Conservation (phyloP, 2,797 vertebrate genomes). For the Momotus momota region DNA sequence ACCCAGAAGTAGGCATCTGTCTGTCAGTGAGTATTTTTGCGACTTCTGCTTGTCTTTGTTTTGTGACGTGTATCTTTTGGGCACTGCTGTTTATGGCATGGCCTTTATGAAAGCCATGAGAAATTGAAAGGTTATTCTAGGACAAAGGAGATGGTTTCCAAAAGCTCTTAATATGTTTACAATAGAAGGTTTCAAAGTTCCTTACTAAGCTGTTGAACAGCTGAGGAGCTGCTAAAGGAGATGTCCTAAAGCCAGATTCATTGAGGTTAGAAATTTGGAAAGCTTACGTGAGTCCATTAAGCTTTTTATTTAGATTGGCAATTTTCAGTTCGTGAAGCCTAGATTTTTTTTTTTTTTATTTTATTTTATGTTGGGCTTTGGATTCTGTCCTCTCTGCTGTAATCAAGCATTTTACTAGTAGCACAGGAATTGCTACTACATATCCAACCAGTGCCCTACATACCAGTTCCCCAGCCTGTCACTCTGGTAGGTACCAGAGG, state of each 20-base stretch:
- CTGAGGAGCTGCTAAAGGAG: slow-evolving; percentile 51
- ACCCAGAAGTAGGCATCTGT: slow-evolving; percentile 91
- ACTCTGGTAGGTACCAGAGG: not conserved
- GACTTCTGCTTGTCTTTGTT: not conserved
- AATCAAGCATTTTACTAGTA: not conserved
- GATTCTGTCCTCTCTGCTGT: not conserved
- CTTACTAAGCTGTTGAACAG: slow-evolving; percentile 19
- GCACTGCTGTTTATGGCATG: not conserved
- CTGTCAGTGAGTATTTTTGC: slow-evolving; percentile 87
- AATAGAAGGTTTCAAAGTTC: slow-evolving; percentile 9
- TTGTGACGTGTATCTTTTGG: not conserved
- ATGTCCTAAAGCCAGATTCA: slow-evolving; percentile 49
- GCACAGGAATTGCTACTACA: not conserved
- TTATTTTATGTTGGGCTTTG: not conserved
- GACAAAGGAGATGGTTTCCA: slow-evolving; percentile 29
- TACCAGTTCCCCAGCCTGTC: not conserved
- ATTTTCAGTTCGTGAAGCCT: slow-evolving; percentile 23
- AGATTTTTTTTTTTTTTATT: not conserved
- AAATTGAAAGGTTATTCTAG: slow-evolving; percentile 37
- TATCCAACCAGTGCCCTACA: not conserved
- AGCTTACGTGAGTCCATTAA: not conserved
- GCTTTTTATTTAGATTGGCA: slow-evolving; percentile 61
- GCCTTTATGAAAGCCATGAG: not conserved
- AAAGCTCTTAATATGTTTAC: slow-evolving; percentile 25
- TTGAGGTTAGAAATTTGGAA: slow-evolving; percentile 62